Conservation (phyloP, 2,113 vertebrate genomes). For the Cyanoramphus novaezelandiae region DNA sequence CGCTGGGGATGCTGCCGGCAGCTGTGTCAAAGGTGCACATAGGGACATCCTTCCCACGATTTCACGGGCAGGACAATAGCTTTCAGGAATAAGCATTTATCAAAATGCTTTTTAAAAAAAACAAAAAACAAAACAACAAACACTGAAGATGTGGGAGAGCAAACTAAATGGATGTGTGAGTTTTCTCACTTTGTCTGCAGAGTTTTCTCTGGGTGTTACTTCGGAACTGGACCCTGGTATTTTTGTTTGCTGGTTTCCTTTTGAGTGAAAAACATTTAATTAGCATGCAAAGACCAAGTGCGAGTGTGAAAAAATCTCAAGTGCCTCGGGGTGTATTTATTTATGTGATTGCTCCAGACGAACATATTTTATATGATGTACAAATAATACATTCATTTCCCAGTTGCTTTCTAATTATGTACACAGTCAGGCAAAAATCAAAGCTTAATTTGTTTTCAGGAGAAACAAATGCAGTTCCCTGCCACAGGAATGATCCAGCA, state of each 20-base stretch:
- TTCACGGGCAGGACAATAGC: not conserved
- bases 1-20: fast-evolving
- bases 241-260: not conserved
- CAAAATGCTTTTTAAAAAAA: not conserved
- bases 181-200: not conserved
- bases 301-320: not conserved
- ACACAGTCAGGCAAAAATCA: not conserved
- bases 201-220: not conserved
- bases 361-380: not conserved
- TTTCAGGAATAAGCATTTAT: not conserved
- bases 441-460: not conserved
- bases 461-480: not conserved
- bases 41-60: not conserved
- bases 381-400: not conserved
- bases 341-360: not conserved
- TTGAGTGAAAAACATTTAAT: not conserved
- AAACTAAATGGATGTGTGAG: not conserved
- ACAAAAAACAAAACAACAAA: fast-evolving
- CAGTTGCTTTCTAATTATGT: not conserved
- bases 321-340: not conserved
- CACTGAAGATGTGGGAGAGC: not conserved
- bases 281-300: not conserved
- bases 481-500: not conserved
- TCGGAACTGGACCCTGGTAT: not conserved
- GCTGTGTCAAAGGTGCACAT: not conserved